phyloP scores from a whole-genome alignment of 1,140 invertebrate genomes.

The Listronotus bonariensis region DNA sequence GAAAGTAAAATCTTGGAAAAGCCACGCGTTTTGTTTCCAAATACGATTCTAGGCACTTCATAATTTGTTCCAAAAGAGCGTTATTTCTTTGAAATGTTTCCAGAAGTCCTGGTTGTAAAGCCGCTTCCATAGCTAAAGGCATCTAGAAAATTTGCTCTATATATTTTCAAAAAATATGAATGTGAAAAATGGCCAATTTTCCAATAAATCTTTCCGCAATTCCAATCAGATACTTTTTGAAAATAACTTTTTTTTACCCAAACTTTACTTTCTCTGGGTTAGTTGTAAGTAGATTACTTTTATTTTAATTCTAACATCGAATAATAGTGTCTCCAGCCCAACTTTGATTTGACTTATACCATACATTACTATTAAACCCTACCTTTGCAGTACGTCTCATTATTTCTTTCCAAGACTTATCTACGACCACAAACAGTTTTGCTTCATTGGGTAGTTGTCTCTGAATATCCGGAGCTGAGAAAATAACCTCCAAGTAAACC shows the following conservation, averaged over 20 bases:
- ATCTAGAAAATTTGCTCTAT: constrained; percentile 57
- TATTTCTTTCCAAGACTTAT: constrained; percentile 85
- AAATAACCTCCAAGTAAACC: constrained; percentile 87
- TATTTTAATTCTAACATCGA: no score
- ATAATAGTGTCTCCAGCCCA: no score
- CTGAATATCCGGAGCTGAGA: constrained; percentile 87
- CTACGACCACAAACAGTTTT: constrained; percentile 81
- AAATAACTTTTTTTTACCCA: no score
- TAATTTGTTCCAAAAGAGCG: constrained; percentile 75
- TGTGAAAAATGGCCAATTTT: no score
- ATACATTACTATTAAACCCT: constrained; percentile 16
- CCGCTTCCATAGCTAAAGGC: constrained; percentile 71
- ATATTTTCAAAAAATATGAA: no score
- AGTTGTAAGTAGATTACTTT: no score
- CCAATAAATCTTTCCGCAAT: no score
- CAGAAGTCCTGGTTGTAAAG: constrained; percentile 68
- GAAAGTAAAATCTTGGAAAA: constrained; percentile 90
- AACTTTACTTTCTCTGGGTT: no score
- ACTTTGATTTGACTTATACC: no score
- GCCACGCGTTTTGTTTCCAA: constrained; percentile 87
- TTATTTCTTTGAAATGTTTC: constrained; percentile 77
- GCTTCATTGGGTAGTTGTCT: constrained; percentile 83
- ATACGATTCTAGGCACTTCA: constrained; percentile 81
- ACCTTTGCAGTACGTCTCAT: constrained; percentile 75
- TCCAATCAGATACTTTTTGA: no score